These are phyloP conservation scores for Pogonomyrmex barbatus DNA, from an alignment of 1,140 invertebrate species.

Conservation along the genomic window DNA sequence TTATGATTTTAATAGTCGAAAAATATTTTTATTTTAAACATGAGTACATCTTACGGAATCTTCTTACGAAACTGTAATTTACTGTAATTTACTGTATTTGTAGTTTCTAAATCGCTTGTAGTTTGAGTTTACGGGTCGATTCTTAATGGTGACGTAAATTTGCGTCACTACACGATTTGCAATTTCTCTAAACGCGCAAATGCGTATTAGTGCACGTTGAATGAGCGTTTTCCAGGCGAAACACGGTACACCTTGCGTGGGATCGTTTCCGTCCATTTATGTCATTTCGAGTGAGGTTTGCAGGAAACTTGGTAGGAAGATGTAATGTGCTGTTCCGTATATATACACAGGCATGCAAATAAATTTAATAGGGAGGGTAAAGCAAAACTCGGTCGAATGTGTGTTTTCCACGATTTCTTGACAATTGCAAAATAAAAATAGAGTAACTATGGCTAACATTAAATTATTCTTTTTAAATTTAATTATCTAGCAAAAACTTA, in stretches of 20 bases:
- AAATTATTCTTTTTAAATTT: neutral
- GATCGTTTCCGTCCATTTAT: conserved; percentile 62
- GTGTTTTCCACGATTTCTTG: conserved; percentile 36
- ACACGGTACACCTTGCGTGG: conserved; percentile 38
- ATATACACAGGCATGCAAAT: conserved; percentile 37
- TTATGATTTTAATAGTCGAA: neutral
- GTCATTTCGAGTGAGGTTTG: conserved; percentile 60
- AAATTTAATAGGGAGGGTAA: conserved; percentile 45
- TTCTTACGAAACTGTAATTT: neutral
- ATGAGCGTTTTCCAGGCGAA: conserved; percentile 62
- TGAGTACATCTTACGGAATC: neutral
- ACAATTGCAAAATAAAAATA: conserved; percentile 35
- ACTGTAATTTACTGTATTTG: too few relatives aligned
- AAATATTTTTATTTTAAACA: conserved; percentile 22
- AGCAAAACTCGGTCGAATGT: conserved; percentile 20
- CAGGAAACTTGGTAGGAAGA: conserved; percentile 57
- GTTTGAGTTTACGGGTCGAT: conserved; percentile 9
- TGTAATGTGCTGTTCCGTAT: conserved; percentile 32
- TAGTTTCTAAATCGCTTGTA: neutral
- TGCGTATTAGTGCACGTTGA: conserved; percentile 53
- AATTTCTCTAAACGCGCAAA: conserved; percentile 62
- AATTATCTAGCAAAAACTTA: neutral
- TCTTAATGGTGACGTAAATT: conserved; percentile 18
- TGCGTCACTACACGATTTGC: conserved; percentile 37
- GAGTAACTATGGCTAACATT: neutral